Base-by-base conservation (phyloP, 2,113 vertebrate genomes). In the Grantiella picta region DNA sequence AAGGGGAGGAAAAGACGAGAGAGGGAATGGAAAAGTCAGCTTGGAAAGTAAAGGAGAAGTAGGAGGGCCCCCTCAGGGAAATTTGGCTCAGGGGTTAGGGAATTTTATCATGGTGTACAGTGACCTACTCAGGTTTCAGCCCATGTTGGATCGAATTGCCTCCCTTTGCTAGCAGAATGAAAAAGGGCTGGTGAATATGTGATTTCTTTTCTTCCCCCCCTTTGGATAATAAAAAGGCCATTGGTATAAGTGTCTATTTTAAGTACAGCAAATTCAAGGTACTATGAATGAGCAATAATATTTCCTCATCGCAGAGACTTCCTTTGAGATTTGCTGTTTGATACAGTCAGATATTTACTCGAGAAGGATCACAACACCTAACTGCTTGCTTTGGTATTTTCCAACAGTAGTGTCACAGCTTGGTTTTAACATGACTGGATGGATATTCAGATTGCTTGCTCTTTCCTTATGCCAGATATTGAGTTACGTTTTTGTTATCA, bases 41-140 rank as follows among this genome's bases (percentile, higher is more conserved):
- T 98, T 98, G 98, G 98, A 98, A 98, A 98, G 98, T 98, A 96
- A 97, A 97, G 98, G 97, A 97, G 98, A 97, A 98, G 98, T 98
- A 98, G 98, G 97, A 98, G 98, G 98, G 97, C 97, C 97, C 98
- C 99, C 98, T 98, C 96, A 97, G 98, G 99, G 98, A 99, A 99
- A 99, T 98, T 99, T 99, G 99, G 99, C 98, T 97, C 98, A 97
- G 98, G 98, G 98, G 98, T 99, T 99, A 98, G 98, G 99, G 99
- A 99, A 99, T 99, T 99, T 99, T 99, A 99, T 99, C 99, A 97
- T 98, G 98, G 99, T 99, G 98, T 99, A 99, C 98, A 98, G 99
- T 99, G 99, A 99, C 99, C 99, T 99, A 99, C 99, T 99, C 99
- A 97, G 98, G 97, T 99, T 99, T 99, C 99, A 98, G 97, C 97